A percentile compares a stretch with the other conserved stretches of the same genome.
Conservation (phyloP, 2,888 invertebrate genomes). For the Eulithis prunata region DNA sequence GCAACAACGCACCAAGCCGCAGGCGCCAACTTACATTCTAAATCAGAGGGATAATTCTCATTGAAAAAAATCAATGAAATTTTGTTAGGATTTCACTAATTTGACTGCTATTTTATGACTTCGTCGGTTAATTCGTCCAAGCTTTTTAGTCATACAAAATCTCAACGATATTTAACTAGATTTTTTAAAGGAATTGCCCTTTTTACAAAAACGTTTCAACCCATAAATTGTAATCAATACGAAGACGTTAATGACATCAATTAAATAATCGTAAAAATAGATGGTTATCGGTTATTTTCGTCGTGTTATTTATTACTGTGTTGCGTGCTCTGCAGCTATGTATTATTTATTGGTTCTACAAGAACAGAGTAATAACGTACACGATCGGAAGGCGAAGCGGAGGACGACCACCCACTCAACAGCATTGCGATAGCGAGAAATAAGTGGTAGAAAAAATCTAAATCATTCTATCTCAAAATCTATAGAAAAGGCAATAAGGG, state of each 20-base stretch:
- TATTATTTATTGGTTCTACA: conserved; percentile 44
- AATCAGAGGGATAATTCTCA: conserved; percentile 26
- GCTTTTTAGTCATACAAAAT: too few relatives aligned
- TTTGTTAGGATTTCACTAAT: too few relatives aligned
- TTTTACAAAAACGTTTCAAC: conserved; percentile 41
- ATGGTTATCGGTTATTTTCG: conserved; percentile 56
- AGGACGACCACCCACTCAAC: too few relatives aligned
- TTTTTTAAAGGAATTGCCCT: neutral
- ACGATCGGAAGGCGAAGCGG: too few relatives aligned
- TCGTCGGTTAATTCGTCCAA: too few relatives aligned
- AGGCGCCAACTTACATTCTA: conserved; percentile 34
- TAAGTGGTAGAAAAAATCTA: too few relatives aligned
- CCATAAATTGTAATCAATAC: conserved; percentile 74
- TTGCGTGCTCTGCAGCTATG: conserved; percentile 57
- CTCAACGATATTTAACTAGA: too few relatives aligned
- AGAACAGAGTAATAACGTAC: neutral
- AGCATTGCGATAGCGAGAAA: too few relatives aligned
- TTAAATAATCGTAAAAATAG: conserved; percentile 71
- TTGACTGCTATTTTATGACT: too few relatives aligned
- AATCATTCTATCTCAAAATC: too few relatives aligned
- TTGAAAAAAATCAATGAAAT: too few relatives aligned
- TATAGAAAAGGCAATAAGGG: too few relatives aligned
- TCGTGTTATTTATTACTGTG: conserved; percentile 57
- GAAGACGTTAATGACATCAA: conserved; percentile 67
- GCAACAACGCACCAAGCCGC: conserved; percentile 24